Evolutionary conservation across 2,888 invertebrate genomes (phyloP).

Genomic region (Pandemis corylana): DNA sequence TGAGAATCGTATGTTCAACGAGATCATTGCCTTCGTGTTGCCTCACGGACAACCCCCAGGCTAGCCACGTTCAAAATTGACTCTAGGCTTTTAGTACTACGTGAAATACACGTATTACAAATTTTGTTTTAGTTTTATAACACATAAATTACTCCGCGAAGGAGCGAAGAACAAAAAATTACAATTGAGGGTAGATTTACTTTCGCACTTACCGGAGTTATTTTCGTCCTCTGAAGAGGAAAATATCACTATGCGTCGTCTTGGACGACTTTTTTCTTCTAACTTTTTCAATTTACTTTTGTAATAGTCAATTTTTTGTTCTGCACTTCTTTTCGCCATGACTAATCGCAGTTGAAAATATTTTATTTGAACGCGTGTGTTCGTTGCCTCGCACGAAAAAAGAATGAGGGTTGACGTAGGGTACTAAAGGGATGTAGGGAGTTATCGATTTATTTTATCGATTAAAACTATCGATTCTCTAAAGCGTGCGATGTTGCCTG

Average conservation of each 20-base stretch:
- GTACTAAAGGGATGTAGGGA: too few relatives aligned
- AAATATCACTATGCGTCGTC: background rate
- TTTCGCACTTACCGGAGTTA: background rate
- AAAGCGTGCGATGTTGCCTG: too few relatives aligned
- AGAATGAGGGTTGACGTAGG: too few relatives aligned
- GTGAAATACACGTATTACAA: background rate
- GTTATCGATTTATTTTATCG: too few relatives aligned
- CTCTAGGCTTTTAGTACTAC: background rate
- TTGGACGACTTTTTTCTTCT: too few relatives aligned
- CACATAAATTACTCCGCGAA: too few relatives aligned
- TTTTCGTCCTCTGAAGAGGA: background rate
- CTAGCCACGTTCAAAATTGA: background rate
- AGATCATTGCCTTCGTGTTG: constrained; percentile 17
- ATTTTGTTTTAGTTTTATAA: background rate
- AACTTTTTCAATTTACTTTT: background rate
- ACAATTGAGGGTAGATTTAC: background rate
- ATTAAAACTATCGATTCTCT: too few relatives aligned
- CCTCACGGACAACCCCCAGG: constrained; percentile 25
- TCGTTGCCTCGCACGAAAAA: too few relatives aligned
- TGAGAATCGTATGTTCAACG: background rate
- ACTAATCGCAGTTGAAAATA: background rate
- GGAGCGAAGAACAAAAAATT: background rate
- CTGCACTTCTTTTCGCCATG: background rate
- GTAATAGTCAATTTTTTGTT: background rate
- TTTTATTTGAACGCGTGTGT: too few relatives aligned